A percentile compares a stretch with the other conserved stretches of the same genome.
These are phyloP conservation scores for Drosophila borborema DNA, from an alignment of 2,888 invertebrate species.

Conservation along the genomic window DNA sequence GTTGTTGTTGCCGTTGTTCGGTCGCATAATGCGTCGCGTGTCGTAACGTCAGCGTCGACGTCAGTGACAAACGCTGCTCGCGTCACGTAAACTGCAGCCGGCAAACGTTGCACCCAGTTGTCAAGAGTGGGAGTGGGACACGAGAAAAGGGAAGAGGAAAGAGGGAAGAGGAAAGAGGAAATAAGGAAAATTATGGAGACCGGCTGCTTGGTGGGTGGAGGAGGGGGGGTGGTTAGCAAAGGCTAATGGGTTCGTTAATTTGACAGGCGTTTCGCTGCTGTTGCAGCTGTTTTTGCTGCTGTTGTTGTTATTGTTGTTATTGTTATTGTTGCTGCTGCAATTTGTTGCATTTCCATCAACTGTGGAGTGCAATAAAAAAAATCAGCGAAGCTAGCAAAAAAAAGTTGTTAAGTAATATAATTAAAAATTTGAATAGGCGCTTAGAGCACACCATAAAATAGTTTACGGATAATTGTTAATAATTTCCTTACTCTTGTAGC, in stretches of 20 bases:
- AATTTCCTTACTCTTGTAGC: not conserved
- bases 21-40: slow-evolving; percentile 74
- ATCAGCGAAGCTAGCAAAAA: slow-evolving; percentile 1
- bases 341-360: slow-evolving; percentile 38
- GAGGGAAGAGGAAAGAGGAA: too few species aligned
- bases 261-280: slow-evolving; percentile 27
- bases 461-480: not conserved
- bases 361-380: slow-evolving; percentile 12
- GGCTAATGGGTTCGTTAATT: slow-evolving; percentile 29
- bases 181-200: not conserved
- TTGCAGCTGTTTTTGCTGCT: slow-evolving; percentile 21
- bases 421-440: not conserved
- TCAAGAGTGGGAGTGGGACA: not conserved
- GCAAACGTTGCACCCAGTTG: slow-evolving; percentile 26
- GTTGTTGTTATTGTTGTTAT: not conserved
- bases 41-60: slow-evolving; percentile 60
- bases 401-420: slow-evolving; percentile 17
- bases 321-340: slow-evolving; percentile 8
- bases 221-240: not conserved
- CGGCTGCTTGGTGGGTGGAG: not conserved
- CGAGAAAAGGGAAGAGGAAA: too few species aligned
- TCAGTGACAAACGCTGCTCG: slow-evolving; percentile 33
- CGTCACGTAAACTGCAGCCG: slow-evolving; percentile 66
- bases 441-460: not conserved
- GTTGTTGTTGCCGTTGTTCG: slow-evolving; percentile 24